These are phyloP conservation scores for Conger conger DNA, from an alignment of 2,113 vertebrate genomes.

Conservation along the genomic window DNA sequence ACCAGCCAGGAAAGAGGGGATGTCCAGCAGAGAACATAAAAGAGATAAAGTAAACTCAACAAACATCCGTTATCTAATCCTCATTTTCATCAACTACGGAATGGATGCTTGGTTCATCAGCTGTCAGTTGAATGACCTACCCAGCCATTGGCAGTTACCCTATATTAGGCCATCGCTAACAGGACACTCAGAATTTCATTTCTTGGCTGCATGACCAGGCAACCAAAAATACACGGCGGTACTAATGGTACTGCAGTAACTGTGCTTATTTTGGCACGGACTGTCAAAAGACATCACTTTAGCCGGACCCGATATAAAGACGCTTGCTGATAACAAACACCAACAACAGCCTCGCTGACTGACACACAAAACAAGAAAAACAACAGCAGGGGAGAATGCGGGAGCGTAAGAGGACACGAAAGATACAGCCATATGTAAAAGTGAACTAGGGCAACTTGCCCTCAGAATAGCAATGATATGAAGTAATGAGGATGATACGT, in stretches of 20 bases:
- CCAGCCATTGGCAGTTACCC: too few species aligned
- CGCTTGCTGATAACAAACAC: background rate
- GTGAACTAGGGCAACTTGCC: background rate
- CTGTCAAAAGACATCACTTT: background rate
- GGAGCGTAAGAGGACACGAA: background rate
- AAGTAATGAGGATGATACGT: background rate
- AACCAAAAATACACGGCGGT: background rate
- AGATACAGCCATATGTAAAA: background rate
- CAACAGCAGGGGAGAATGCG: background rate
- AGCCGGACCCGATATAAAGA: background rate
- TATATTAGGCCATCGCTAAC: background rate
- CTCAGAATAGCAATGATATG: background rate
- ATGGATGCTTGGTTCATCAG: too few species aligned
- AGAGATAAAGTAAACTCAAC: conserved; percentile 41
- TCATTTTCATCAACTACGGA: background rate
- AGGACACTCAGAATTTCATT: background rate
- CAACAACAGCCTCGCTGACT: background rate
- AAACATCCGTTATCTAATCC: conserved; percentile 9
- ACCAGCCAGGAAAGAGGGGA: conserved; percentile 44
- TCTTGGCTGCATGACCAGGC: background rate
- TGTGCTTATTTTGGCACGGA: background rate
- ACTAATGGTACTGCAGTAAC: background rate
- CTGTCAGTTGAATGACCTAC: background rate
- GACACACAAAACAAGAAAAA: background rate
- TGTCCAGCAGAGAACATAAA: conserved; percentile 45